phyloP scores from a whole-genome alignment of 1,140 invertebrate genomes.

The Akabosia matsudoensis region DNA sequence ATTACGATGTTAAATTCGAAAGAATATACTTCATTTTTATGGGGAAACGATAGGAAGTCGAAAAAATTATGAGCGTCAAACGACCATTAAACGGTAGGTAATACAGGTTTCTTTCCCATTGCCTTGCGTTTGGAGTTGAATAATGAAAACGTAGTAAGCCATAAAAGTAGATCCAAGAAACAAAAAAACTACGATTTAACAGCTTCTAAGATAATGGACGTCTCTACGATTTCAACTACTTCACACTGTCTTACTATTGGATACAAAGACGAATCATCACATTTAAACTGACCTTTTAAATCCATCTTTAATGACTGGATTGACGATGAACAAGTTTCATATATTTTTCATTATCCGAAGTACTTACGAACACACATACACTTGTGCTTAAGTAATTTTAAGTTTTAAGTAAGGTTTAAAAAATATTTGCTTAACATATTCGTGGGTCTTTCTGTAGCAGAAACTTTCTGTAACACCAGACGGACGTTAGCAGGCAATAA shows the following conservation, averaged over 20 bases:
- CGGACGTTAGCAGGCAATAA: neutral
- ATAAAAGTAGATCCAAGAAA: slow-evolving; percentile 18
- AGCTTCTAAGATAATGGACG: neutral
- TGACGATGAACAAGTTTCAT: too few species aligned
- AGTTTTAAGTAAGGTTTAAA: slow-evolving; percentile 6
- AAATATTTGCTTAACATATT: slow-evolving; percentile 10
- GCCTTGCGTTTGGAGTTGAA: too few species aligned
- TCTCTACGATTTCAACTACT: neutral
- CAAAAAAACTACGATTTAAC: slow-evolving; percentile 12
- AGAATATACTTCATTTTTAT: slow-evolving; percentile 6
- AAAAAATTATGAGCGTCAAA: neutral
- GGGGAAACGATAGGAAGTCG: neutral
- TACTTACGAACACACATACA: too few species aligned
- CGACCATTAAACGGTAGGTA: neutral
- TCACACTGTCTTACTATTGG: too few species aligned
- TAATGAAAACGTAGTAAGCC: slow-evolving; percentile 5
- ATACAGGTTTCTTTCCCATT: too few species aligned
- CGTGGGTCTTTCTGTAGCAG: neutral
- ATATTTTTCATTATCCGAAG: too few species aligned
- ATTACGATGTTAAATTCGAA: too few species aligned
- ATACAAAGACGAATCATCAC: too few species aligned
- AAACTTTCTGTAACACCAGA: neutral
- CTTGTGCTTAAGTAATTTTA: too few species aligned
- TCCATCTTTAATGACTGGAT: too few species aligned
- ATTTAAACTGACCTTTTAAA: too few species aligned